These are phyloP conservation scores for Donacobius atricapilla DNA, from an alignment of 2,113 vertebrate genomes.

Conservation along the genomic window DNA sequence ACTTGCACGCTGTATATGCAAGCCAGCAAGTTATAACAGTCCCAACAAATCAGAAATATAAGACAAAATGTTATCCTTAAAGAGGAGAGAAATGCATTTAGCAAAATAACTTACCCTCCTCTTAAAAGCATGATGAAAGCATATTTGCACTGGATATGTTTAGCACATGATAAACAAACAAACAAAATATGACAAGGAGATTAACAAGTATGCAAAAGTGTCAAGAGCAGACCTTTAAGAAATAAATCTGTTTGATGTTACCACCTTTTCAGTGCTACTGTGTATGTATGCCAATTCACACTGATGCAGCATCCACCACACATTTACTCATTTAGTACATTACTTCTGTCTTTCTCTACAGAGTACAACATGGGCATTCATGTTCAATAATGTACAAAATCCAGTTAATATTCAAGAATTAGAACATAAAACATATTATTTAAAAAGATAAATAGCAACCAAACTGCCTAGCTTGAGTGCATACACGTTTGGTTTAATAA, in stretches of 20 bases:
- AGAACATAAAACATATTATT: neutral
- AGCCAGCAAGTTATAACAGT: conserved; percentile 7
- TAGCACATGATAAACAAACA: conserved; percentile 42
- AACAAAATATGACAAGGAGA: conserved; percentile 45
- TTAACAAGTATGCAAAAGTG: neutral
- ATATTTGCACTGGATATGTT: conserved; percentile 18
- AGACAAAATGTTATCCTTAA: conserved; percentile 12
- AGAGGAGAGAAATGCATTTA: neutral
- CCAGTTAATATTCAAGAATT: neutral
- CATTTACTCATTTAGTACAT: conserved; percentile 23
- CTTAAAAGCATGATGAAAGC: conserved; percentile 36
- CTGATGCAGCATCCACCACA: conserved; percentile 16
- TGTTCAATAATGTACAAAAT: neutral
- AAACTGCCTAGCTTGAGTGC: neutral
- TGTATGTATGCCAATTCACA: conserved; percentile 27
- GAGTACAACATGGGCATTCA: neutral
- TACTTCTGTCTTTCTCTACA: neutral
- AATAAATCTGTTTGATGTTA: conserved; percentile 54
- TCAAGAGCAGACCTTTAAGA: conserved; percentile 24
- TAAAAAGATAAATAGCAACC: neutral
- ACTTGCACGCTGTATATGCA: conserved; percentile 15
- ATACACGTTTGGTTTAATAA: conserved; percentile 9
- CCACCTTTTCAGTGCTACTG: conserved; percentile 38
- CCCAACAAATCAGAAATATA: conserved; percentile 18
- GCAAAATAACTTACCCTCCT: conserved; percentile 38